Percentiles rank a stretch among this genome's conserved stretches.
phyloP scores from a whole-genome alignment of 2,797 vertebrate species.

The Semotilus atromaculatus region DNA sequence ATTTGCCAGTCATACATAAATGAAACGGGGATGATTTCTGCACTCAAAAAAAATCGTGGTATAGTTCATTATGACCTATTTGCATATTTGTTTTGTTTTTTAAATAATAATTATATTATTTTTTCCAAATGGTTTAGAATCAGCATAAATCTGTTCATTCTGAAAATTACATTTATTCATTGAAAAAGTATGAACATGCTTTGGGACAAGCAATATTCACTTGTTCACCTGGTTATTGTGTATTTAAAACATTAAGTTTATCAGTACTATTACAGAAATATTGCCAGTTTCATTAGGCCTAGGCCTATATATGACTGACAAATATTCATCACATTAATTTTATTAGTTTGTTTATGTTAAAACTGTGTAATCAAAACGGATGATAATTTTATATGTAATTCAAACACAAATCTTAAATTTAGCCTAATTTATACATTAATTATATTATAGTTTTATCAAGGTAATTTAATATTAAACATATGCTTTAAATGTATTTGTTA shows the following conservation, averaged over 20 bases:
- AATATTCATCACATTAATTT: neutral
- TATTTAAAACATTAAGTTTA: neutral
- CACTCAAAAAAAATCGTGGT: neutral
- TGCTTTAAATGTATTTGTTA: neutral
- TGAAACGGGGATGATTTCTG: neutral
- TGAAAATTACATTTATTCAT: neutral
- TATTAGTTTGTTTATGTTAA: neutral
- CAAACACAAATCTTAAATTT: neutral
- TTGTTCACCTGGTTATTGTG: neutral
- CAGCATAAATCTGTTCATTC: neutral
- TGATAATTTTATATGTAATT: neutral
- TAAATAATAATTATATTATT: neutral
- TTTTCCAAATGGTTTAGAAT: neutral
- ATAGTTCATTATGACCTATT: neutral
- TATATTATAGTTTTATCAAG: neutral
- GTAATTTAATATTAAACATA: neutral
- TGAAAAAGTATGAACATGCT: neutral
- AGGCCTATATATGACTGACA: neutral
- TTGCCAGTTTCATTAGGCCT: neutral
- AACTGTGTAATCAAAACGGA: neutral
- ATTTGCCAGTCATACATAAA: neutral
- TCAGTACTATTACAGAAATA: neutral
- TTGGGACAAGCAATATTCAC: neutral
- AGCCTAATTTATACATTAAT: too few relatives aligned
- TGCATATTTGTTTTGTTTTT: neutral